Percentiles rank a stretch among this genome's conserved stretches.
phyloP scores from a whole-genome alignment of 2,113 vertebrate genomes.

The Myrmophylax atrothorax region DNA sequence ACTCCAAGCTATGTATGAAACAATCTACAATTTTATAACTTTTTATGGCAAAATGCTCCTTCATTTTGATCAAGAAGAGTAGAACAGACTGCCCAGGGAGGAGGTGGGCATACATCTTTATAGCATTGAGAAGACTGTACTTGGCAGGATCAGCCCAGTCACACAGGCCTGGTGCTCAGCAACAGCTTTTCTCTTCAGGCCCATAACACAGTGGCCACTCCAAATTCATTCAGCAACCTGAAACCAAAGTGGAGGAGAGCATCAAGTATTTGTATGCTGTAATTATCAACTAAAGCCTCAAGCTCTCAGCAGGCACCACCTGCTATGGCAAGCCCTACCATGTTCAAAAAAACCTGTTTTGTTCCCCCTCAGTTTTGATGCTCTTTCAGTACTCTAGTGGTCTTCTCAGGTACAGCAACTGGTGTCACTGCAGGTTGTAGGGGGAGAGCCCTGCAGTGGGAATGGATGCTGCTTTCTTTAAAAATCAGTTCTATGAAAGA shows the following conservation, averaged over 20 bases:
- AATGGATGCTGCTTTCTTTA: background rate
- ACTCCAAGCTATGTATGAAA: background rate
- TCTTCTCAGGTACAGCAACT: background rate
- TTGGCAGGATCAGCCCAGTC: background rate
- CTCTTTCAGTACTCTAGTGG: background rate
- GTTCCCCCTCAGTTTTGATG: background rate
- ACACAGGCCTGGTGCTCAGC: background rate
- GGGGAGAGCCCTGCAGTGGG: background rate
- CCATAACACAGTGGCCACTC: background rate
- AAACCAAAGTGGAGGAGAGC: background rate
- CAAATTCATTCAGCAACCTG: background rate
- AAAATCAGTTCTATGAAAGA: background rate
- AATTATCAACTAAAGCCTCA: background rate
- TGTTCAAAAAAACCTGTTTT: background rate
- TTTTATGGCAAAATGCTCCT: background rate
- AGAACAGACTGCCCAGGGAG: background rate
- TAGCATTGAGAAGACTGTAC: background rate
- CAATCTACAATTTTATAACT: background rate
- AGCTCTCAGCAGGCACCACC: background rate
- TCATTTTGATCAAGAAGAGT: background rate
- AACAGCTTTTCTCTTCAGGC: background rate
- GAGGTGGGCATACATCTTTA: background rate
- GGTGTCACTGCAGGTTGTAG: background rate
- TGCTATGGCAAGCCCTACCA: background rate
- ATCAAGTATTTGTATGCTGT: background rate